Conservation (phyloP, 2,888 invertebrate species). For the Macaria notata region DNA sequence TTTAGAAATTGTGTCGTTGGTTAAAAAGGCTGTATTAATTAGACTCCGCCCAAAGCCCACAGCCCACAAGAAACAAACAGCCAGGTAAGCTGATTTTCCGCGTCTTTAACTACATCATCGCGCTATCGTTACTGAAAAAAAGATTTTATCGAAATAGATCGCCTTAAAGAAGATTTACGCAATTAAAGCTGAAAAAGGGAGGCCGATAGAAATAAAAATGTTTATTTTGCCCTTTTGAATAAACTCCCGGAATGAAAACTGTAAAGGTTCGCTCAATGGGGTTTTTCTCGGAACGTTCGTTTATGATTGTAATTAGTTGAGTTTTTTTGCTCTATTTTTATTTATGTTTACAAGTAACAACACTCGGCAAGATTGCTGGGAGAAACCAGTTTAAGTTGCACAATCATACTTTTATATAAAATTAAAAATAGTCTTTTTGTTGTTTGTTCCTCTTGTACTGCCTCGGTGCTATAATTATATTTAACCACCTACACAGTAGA, state of each 20-base stretch:
- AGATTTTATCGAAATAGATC: constrained; percentile 58
- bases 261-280: constrained; percentile 24
- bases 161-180: constrained; percentile 69
- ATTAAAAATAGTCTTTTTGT: too few species aligned
- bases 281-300: constrained; percentile 10
- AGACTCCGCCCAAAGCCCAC: constrained; percentile 31
- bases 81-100: constrained; percentile 54
- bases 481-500: too few species aligned
- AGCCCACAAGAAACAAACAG: constrained; percentile 41
- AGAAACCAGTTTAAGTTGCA: too few species aligned
- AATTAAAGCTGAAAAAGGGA: constrained; percentile 64
- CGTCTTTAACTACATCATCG: constrained; percentile 57
- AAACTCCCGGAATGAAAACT: constrained; percentile 40
- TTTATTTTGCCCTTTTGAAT: constrained; percentile 54
- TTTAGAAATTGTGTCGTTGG: constrained; percentile 10
- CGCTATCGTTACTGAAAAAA: constrained; percentile 53
- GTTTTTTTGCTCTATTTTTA: neutral
- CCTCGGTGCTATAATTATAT: too few species aligned
- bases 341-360: too few species aligned
- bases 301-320: constrained; percentile 19
- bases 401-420: too few species aligned
- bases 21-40: constrained; percentile 35
- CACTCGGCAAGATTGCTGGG: too few species aligned
- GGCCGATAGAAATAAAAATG: constrained; percentile 50
- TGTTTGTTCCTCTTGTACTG: too few species aligned